Percentiles rank a stretch among this genome's conserved stretches.
These are phyloP conservation scores for Ridgeia piscesae DNA, from an alignment of 1,140 invertebrate genomes.

Conservation along the genomic window DNA sequence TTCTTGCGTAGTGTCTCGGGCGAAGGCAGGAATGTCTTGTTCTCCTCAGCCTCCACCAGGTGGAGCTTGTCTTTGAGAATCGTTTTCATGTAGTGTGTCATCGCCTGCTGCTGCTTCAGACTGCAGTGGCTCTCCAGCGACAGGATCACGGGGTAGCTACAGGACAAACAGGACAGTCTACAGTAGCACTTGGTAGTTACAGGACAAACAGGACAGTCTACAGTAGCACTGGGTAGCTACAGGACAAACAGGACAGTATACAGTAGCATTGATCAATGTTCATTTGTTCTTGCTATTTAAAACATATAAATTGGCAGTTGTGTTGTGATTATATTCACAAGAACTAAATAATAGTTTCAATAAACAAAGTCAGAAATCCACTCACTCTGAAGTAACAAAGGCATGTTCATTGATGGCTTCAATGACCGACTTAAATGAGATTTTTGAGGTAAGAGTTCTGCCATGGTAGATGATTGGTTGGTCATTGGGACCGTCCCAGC, in stretches of 20 bases:
- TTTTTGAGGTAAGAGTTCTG: slow-evolving; percentile 94
- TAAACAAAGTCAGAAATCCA: slow-evolving; percentile 32
- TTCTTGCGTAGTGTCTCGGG: slow-evolving; percentile 58
- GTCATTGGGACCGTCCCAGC: slow-evolving; percentile 96
- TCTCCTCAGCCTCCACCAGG: slow-evolving; percentile 37
- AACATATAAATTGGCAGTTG: no score
- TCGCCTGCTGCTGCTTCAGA: slow-evolving; percentile 90
- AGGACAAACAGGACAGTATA: neutral
- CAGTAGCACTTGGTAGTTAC: neutral
- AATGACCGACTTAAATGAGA: slow-evolving; percentile 93
- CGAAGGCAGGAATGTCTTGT: slow-evolving; percentile 48
- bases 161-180: slow-evolving; percentile 27
- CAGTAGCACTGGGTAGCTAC: neutral
- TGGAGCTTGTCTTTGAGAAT: slow-evolving; percentile 76
- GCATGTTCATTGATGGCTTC: slow-evolving; percentile 95
- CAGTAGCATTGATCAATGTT: neutral
- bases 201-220: neutral
- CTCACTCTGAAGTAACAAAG: slow-evolving; percentile 80
- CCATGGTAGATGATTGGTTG: slow-evolving; percentile 88
- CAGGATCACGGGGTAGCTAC: slow-evolving; percentile 88
- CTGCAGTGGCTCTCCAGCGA: slow-evolving; percentile 99
- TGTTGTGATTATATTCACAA: no score
- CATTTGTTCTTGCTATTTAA: no score
- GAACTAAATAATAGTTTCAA: slow-evolving; percentile 19
- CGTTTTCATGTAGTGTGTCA: slow-evolving; percentile 87